Evolutionary conservation across 37 sponge, comb jelly and placozoan species (phyloP).

Genomic region (Theonella swinhoei): DNA sequence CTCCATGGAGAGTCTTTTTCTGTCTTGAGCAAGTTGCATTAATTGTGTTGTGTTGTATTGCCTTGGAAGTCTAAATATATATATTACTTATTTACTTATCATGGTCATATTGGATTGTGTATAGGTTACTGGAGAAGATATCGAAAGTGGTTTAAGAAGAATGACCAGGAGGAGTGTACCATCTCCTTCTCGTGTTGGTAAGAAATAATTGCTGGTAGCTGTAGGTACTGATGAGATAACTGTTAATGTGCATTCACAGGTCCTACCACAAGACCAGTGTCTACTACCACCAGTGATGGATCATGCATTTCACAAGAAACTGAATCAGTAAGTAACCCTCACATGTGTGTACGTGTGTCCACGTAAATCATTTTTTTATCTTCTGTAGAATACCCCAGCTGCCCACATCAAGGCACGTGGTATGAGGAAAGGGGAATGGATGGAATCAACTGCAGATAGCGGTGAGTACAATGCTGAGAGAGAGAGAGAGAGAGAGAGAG

Average conservation of each 20-base stretch:
- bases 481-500: neutral
- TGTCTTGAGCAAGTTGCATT: no score
- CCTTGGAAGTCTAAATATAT: no score
- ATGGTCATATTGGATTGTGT: no score
- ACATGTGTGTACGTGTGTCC: neutral
- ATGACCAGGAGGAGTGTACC: no score
- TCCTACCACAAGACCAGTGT: neutral
- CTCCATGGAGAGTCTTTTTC: neutral
- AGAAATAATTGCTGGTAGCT: no score
- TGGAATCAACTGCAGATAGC: neutral
- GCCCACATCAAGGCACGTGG: constrained; percentile 54
- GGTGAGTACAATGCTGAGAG: neutral
- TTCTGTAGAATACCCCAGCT: constrained; percentile 44
- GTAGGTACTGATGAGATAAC: no score
- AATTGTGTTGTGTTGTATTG: no score
- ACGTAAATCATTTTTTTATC: neutral
- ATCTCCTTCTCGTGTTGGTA: no score
- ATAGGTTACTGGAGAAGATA: no score
- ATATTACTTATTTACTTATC: no score
- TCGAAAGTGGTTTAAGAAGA: no score
- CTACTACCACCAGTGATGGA: neutral
- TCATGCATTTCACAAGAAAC: neutral
- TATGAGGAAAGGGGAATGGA: neutral
- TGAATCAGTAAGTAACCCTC: neutral
- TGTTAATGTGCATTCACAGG: no score